Evolutionary conservation across 23 tunicate species (phyloP).

Genomic region (Styela clava): DNA sequence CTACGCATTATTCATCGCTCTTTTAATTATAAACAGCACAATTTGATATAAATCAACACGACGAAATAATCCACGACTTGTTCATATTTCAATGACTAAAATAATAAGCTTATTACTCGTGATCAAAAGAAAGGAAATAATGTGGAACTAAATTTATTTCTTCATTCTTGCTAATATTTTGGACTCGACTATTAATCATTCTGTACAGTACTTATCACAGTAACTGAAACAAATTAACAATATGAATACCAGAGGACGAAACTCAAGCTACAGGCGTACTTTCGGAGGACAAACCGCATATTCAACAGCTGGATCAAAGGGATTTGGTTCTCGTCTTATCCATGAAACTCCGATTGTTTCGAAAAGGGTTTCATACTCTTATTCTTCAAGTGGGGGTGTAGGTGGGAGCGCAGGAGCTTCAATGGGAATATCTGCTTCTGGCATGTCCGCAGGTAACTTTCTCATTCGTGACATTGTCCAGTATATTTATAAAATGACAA

Average conservation of each 20-base stretch:
- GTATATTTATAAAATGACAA: no score
- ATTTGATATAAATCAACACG: no score
- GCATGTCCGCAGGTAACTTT: neutral
- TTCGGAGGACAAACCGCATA: conserved; percentile 93
- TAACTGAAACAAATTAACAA: neutral
- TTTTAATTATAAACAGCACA: no score
- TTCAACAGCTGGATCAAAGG: conserved; percentile 84
- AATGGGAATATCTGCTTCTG: neutral
- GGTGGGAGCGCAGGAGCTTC: conserved; percentile 22
- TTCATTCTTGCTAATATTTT: neutral
- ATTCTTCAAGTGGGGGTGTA: conserved; percentile 73
- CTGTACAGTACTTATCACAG: neutral
- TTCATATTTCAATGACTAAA: neutral
- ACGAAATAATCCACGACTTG: neutral
- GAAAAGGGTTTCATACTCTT: conserved; percentile 68
- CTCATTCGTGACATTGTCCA: no score
- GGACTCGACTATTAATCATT: neutral
- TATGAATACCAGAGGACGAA: conserved; percentile 49
- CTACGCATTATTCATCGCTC: no score
- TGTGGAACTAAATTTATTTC: neutral
- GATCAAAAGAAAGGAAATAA: neutral
- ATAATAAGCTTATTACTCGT: neutral
- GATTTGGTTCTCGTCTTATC: conserved; percentile 2
- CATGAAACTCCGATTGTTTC: conserved; percentile 63
- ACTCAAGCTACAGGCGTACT: conserved; percentile 77